A percentile compares a stretch with the other conserved stretches of the same genome.
phyloP scores from a whole-genome alignment of 2,797 vertebrate genomes.

The Sebastolobus altivelis region DNA sequence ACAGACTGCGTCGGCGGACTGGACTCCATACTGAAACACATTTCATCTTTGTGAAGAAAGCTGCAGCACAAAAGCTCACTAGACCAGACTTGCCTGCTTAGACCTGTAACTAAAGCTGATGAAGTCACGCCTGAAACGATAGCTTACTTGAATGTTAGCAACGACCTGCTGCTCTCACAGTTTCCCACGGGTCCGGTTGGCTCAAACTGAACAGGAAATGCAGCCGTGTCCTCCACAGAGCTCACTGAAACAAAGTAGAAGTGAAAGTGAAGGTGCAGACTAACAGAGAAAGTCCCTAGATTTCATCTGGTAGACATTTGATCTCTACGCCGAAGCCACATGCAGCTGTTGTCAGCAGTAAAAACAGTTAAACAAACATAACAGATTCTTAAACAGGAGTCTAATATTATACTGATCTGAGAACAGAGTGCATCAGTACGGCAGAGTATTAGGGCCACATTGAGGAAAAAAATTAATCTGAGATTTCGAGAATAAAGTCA shows the following conservation, averaged over 20 bases:
- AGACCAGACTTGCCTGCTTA: not conserved
- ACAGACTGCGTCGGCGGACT: constrained; percentile 79
- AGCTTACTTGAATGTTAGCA: constrained; percentile 87
- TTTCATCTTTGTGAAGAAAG: not conserved
- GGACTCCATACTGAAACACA: constrained; percentile 87
- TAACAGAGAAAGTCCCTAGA: constrained; percentile 40
- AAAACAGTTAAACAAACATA: not conserved
- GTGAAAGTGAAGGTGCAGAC: constrained; percentile 52
- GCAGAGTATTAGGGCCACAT: no score
- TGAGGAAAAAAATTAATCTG: no score
- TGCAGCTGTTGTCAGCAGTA: constrained; percentile 24
- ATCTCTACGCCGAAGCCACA: not conserved
- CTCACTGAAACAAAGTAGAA: constrained; percentile 76
- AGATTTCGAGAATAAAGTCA: no score
- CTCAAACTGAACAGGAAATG: constrained; percentile 84
- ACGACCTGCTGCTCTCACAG: constrained; percentile 79
- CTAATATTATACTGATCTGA: not conserved
- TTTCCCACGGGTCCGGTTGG: constrained; percentile 68
- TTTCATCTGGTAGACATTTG: constrained; percentile 4
- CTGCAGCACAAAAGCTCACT: not conserved
- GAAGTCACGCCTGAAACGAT: not conserved
- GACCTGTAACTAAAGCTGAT: not conserved
- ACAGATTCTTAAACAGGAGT: not conserved
- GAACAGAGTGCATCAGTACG: not conserved
- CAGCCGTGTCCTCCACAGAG: constrained; percentile 83